Conservation (phyloP, 1,140 invertebrate species). For the Condylostylus longicornis region DNA sequence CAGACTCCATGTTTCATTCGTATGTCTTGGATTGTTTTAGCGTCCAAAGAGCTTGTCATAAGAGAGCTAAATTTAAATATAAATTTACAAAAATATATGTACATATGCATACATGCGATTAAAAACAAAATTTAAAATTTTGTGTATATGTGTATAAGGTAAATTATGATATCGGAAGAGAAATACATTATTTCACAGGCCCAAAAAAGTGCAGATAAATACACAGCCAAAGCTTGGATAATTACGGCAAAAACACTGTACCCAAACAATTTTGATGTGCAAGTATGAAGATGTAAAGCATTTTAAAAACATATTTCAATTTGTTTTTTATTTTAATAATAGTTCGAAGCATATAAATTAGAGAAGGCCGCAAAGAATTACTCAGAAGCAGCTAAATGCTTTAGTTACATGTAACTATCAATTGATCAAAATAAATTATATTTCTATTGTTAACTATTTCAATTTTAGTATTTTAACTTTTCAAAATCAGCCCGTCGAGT, state of each 20-base stretch:
- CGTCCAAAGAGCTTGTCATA: too few relatives aligned
- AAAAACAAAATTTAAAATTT: constrained; percentile 15
- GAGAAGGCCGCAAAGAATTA: constrained; percentile 65
- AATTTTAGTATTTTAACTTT: constrained; percentile 31
- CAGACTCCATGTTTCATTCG: too few relatives aligned
- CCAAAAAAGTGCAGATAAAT: constrained; percentile 56
- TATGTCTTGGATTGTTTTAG: too few relatives aligned
- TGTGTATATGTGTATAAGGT: constrained; percentile 7
- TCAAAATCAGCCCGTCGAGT: constrained; percentile 36
- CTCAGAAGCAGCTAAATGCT: constrained; percentile 68
- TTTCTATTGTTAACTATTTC: background rate
- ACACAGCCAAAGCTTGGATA: constrained; percentile 76
- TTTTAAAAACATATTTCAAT: constrained; percentile 1
- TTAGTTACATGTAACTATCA: constrained; percentile 41
- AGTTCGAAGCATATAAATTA: constrained; percentile 67
- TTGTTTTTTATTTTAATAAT: constrained; percentile 15
- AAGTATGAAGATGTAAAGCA: constrained; percentile 36
- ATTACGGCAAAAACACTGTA: constrained; percentile 78
- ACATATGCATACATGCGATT: too few relatives aligned
- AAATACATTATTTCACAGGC: constrained; percentile 65
- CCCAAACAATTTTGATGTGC: constrained; percentile 69
- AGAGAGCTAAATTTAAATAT: too few relatives aligned
- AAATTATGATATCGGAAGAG: constrained; percentile 36
- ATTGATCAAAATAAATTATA: background rate
- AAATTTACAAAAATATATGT: too few relatives aligned